Evolutionary conservation across 1,140 invertebrate species (phyloP).

Genomic region (Scaptomyza montana): DNA sequence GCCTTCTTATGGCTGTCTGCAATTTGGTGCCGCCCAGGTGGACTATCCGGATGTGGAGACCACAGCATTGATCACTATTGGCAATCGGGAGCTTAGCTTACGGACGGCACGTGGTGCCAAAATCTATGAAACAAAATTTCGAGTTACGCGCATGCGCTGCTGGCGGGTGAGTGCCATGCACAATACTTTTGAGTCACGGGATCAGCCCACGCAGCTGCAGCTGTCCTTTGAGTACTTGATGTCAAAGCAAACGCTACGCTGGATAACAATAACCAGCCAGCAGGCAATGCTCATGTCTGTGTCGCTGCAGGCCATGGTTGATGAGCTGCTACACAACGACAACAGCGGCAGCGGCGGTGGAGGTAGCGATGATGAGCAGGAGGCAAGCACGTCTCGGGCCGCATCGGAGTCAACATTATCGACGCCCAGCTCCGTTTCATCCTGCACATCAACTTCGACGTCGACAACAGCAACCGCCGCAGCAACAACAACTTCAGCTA

Average conservation of each 20-base stretch:
- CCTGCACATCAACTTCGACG: constrained; percentile 80
- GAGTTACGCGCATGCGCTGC: constrained; percentile 97
- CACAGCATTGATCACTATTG: constrained; percentile 88
- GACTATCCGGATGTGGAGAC: constrained; percentile 91
- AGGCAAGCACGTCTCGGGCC: constrained; percentile 55
- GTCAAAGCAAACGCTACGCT: constrained; percentile 95
- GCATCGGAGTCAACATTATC: constrained; percentile 50
- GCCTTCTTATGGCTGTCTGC: constrained; percentile 95
- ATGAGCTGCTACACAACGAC: constrained; percentile 93
- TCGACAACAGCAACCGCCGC: constrained; percentile 38
- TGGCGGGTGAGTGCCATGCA: constrained; percentile 97
- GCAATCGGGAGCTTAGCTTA: constrained; percentile 91
- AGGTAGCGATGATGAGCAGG: constrained; percentile 67
- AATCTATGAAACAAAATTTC: constrained; percentile 92
- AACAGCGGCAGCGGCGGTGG: constrained; percentile 83
- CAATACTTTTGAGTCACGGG: constrained; percentile 85
- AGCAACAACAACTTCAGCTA: constrained; percentile 82
- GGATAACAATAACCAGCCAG: constrained; percentile 95
- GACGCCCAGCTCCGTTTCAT: constrained; percentile 65
- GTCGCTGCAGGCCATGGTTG: constrained; percentile 97
- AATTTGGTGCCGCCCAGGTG: constrained; percentile 83
- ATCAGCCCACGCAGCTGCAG: constrained; percentile 84
- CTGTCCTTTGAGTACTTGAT: constrained; percentile 98
- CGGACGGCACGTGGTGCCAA: constrained; percentile 85
- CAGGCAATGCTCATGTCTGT: constrained; percentile 98